Conservation (phyloP, 1,140 invertebrate genomes). For the Manduca sexta region DNA sequence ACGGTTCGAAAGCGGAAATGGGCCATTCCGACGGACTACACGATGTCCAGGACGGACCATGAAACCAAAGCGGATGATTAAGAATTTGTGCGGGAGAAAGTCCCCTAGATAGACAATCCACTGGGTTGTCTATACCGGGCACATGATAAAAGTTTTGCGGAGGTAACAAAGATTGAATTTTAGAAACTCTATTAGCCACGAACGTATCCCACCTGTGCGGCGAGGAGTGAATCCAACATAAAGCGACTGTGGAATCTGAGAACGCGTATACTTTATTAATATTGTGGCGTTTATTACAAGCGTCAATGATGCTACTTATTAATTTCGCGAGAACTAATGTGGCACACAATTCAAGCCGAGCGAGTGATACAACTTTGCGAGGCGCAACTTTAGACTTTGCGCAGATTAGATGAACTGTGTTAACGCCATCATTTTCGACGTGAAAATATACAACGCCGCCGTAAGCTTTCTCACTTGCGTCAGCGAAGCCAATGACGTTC, state of each 20-base stretch:
- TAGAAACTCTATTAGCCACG: background rate
- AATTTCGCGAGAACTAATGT: no score
- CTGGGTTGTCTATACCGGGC: slow-evolving; percentile 7
- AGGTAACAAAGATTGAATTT: background rate
- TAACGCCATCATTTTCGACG: background rate
- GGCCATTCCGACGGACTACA: no score
- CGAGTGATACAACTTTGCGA: slow-evolving; percentile 9
- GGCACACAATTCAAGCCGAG: slow-evolving; percentile 18
- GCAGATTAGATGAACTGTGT: background rate
- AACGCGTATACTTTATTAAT: background rate
- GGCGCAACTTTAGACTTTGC: slow-evolving; percentile 17
- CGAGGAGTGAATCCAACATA: slow-evolving; percentile 1
- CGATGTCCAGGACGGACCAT: background rate
- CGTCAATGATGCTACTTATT: no score
- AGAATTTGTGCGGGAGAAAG: slow-evolving; percentile 6
- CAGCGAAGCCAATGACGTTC: slow-evolving; percentile 6
- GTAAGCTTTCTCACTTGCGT: slow-evolving; percentile 12
- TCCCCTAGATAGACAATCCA: slow-evolving; percentile 8
- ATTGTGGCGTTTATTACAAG: background rate
- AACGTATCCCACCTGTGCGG: slow-evolving; percentile 5
- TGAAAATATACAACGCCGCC: slow-evolving; percentile 14
- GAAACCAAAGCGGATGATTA: slow-evolving; percentile 3
- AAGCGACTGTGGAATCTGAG: background rate
- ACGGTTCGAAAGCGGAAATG: no score
- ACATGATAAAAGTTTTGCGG: background rate